Evolutionary conservation across 2,888 invertebrate species (phyloP), one percentile per base, ranked within the genome.

Genomic region (Xestoiulus laeticollis): DNA sequence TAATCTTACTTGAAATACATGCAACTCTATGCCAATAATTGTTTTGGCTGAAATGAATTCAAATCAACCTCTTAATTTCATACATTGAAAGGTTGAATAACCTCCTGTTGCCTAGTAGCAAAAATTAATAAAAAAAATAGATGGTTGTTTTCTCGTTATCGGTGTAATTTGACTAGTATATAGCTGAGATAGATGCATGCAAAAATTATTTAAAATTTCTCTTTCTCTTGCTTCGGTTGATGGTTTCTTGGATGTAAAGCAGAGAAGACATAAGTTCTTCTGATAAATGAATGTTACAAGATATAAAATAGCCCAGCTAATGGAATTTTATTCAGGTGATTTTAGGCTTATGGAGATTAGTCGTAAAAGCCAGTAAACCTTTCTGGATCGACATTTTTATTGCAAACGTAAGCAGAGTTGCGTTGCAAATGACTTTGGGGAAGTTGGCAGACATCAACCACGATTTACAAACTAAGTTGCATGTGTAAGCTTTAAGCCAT

Each of bases 311-410:
- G 22, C 68, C 68, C 26, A 26, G 68, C 68, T 68, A 68, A 68
- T 68, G 68, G 68, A 68, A 68, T 68, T 68, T 68, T 68, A 68
- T 68, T 68, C 68, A 68, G 68, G 68, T 68, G 26, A 68, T 68
- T 68, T 68, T 68, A 68, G 26, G 68, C 68, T 68, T 68, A 68
- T 26, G 68, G 68, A 68, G 68, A 68, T 68, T 68, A 68, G 68
- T 68, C 68, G 68, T 68, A 26, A 68, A 68, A 68, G n/a, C 68
- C 68, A 5, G 68, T 68, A 68, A 68, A 68, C 68, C 26, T 8
- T 26, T 68, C 68, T 26, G 10, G 68, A 68, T 68, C 68, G 68
- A 22, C 8, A 26, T 68, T 68, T 68, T 68, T 68, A 68, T 68
- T 68, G 68, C 68, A 0, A 26, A 68, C 26, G 68, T 22, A 68